phyloP scores from a whole-genome alignment of 2,797 vertebrate species.

The Scyliorhinus canicula region DNA sequence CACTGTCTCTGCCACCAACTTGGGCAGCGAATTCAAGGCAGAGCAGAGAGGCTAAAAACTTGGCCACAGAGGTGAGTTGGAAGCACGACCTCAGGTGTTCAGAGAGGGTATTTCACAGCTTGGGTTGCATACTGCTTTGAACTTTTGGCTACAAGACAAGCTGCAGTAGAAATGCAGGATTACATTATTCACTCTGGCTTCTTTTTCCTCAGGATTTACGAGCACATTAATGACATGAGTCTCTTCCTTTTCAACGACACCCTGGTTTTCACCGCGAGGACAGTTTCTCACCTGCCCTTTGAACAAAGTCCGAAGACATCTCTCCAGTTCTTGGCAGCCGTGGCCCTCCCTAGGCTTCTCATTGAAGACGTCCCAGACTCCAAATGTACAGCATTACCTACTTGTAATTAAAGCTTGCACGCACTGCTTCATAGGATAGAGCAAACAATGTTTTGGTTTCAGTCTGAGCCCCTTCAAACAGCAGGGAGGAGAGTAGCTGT shows the following conservation, averaged over 20 bases:
- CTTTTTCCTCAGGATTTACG: conserved; percentile 55
- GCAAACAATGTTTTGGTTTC: background rate
- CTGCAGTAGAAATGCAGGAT: background rate
- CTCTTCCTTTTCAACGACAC: conserved; percentile 74
- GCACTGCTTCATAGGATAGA: too few relatives aligned
- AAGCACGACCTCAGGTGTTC: background rate
- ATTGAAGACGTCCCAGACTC: conserved; percentile 62
- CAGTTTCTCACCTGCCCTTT: conserved; percentile 58
- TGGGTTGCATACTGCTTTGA: background rate
- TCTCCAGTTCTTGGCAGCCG: conserved; percentile 68
- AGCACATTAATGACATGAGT: conserved; percentile 60
- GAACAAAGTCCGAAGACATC: conserved; percentile 51
- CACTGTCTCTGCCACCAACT: too few relatives aligned
- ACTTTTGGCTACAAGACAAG: background rate
- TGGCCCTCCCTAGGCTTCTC: conserved; percentile 60
- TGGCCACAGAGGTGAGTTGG: background rate
- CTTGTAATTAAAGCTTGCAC: background rate
- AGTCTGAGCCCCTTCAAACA: too few relatives aligned
- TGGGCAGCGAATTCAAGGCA: too few relatives aligned
- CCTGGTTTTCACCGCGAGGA: conserved; percentile 55
- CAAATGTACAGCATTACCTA: conserved; percentile 59
- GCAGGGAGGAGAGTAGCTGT: background rate
- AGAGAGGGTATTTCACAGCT: background rate
- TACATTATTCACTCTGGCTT: background rate
- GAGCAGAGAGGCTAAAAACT: background rate